Base-by-base conservation (phyloP, 2,888 invertebrate genomes). In the Tuta absoluta region DNA sequence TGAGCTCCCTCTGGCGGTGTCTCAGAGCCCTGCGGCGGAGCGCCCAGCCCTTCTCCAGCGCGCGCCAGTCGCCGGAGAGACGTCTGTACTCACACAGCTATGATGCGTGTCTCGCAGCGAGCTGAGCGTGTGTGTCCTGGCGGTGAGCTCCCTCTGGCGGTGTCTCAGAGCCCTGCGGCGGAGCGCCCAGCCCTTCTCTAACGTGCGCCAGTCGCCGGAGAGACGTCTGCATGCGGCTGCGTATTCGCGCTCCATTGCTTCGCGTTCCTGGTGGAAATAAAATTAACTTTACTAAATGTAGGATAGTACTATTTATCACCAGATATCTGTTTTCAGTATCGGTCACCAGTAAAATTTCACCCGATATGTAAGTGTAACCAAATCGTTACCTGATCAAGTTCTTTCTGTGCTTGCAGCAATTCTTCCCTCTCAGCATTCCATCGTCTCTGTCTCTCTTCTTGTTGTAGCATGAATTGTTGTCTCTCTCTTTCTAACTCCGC, bases 341-440 rank as follows among this genome's bases (percentile, higher is more conserved):
- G n/a, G n/a, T n/a, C n/a, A n/a, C n/a, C n/a, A n/a, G n/a, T n/a
- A n/a, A n/a, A n/a, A n/a, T n/a, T n/a, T n/a, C n/a, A n/a, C n/a
- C n/a, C n/a, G n/a, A n/a, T n/a, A n/a, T n/a, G 19, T 19, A 49
- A 49, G 17, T 11, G 10, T 51, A 2, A 0, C 1, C 23, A 12
- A 23, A 21, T 5, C 1, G 10, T 19, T 45, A 91, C 94, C 81
- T 92, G 92, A 74, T 95, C 95, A 0, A 96, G 86, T 78, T 95
- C 94, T 71, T 93, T 93, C 78, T 96, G 95, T 57, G 95, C 95
- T 70, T 93, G 93, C 75, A 95, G 93, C 68, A 96, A 85, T 69
- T 94, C 93, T 79, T 93, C 93, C 66, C 91, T 87, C 91, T 93
- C 91, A 1, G 79, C 81, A 66, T 87, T 89, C 92, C 92, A 92